Evolutionary conservation across 1,140 invertebrate species (phyloP), one percentile per base, ranked within the genome.

Genomic region (Zaprionus vittiger): DNA sequence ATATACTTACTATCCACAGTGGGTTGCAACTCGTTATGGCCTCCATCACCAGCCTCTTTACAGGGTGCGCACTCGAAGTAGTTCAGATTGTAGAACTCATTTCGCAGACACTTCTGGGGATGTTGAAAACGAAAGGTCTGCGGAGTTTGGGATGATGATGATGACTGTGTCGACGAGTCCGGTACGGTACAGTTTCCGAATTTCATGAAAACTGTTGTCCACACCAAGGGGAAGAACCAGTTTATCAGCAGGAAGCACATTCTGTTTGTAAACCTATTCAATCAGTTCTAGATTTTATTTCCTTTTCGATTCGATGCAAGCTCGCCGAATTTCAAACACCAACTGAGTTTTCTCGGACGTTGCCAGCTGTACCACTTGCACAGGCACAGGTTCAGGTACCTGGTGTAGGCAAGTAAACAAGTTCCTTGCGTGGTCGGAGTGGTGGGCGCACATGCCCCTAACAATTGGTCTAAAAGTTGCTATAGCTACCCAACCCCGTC

Each of bases 61-160:
- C 91, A 92, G 0, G 78, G 55, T 6, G 70, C 59, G 68, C 91
- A 92, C 6, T 72, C 64, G 63, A 92, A 92, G 44, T 81, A 78
- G 73, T 92, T 84, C 72, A 92, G 73, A 73, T 92, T 91, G 26
- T 92, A 92, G 71, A 81, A 91, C 67, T 92, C 91, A 56, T 90
- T 90, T 49, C 54, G 62, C 15, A 59, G 76, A 63, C 91, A 92
- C 47, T 83, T 68, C 41, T 69, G 61, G 4, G 78, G 67, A 62
- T 77, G 65, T 52, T 77, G 80, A 73, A 84, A 92, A 5, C 71
- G 67, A 61, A 91, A 91, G 12, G 83, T 77, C 7, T 84, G 81
- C 0, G 84, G 74, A 14, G 84, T 89, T 41, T n/a, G 41, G 7
- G n/a, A 9, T 31, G 74, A 70, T 59, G 67, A 37, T 34, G 74